phyloP scores from a whole-genome alignment of 2,797 vertebrate genomes.

The Chelonia mydas region DNA sequence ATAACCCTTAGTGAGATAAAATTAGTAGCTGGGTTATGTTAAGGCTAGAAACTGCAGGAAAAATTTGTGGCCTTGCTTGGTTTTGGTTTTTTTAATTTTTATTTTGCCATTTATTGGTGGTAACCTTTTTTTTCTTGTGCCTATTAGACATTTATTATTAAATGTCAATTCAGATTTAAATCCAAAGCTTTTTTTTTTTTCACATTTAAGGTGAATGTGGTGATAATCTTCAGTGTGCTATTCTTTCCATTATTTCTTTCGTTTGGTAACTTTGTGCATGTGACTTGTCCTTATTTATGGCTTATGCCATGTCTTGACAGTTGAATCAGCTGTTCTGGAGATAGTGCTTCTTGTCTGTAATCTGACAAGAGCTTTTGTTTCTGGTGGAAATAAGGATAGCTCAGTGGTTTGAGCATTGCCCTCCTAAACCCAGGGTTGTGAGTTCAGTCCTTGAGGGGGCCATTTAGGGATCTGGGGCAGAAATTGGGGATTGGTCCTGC shows the following conservation, averaged over 20 bases:
- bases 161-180: rapidly evolving
- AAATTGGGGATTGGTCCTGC: no score
- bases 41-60: background rate
- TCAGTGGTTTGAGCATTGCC: no score
- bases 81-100: background rate
- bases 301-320: background rate
- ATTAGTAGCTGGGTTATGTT: background rate
- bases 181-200: background rate
- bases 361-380: background rate
- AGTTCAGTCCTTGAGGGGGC: no score
- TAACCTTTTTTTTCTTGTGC: background rate
- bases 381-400: background rate
- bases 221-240: background rate
- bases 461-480: no score
- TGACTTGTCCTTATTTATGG: background rate
- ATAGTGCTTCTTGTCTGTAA: background rate
- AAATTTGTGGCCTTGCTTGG: background rate
- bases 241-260: background rate
- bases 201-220: background rate
- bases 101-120: background rate
- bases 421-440: no score
- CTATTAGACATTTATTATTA: background rate
- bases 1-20: background rate
- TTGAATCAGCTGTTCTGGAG: background rate
- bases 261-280: background rate